Evolutionary conservation across 2,113 vertebrate species (phyloP), one percentile per base, ranked within the genome.

Genomic region (Tetrax tetrax): DNA sequence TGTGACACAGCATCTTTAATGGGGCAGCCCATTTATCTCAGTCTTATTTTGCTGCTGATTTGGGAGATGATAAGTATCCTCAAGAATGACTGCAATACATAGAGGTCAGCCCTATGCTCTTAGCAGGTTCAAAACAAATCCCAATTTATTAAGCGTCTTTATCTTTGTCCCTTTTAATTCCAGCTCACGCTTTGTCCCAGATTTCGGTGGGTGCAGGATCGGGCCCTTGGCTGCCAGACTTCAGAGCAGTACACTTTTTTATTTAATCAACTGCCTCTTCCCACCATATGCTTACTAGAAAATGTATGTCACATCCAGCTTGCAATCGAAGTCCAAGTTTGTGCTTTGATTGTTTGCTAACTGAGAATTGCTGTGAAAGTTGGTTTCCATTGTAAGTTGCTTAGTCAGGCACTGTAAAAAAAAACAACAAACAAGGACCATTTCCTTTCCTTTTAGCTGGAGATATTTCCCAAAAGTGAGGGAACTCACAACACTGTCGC

Each of bases 291-390:
- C 72, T 91, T 87, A 29, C 70, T 82, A 9, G 6, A 47, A 75
- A 92, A 95, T 96, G 95, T 74, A 3, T 43, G 63, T 95, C 92
- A 92, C 95, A 95, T 83, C 82, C 92, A 89, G 72, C 72, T 81
- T 45, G 88, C 65, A 78, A 4, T 75, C 2, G 0, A 89, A 91
- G 72, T 33, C 83, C 47, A n/a, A 24, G 70, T 79, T 68, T 89
- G 83, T 75, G 83, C 74, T 93, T 72, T 21, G 24, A 84, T 92
- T 97, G 95, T 95, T 96, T 95, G 91, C 95, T 85, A 79, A 92
- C 94, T 79, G 81, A 84, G 89, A 92, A 76, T 25, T 85, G 87
- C 89, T 91, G 70, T 69, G 90, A 89, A 69, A 80, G 64, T 37
- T 47, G 74, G 28, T 79, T 95, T 77, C 35, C 37, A 70, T 59